Conservation (phyloP, 1,140 invertebrate species). For the Acromyrmex charruanus region DNA sequence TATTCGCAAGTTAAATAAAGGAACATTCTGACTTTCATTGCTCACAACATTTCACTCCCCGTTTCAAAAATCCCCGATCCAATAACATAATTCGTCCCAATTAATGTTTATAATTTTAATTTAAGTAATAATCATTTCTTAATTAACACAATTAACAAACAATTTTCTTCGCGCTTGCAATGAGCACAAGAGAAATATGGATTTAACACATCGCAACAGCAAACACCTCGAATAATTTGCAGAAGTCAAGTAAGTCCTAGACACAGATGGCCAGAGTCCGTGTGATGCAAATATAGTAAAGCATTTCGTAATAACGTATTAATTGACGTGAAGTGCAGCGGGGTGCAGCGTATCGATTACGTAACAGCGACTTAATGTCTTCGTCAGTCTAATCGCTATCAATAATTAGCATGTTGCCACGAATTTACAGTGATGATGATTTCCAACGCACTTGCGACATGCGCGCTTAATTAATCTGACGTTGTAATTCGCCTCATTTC, state of each 20-base stretch:
- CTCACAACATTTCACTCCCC: too few relatives aligned
- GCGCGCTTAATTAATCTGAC: constrained; percentile 9
- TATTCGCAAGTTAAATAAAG: too few relatives aligned
- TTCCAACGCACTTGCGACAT: constrained; percentile 24
- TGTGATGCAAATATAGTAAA: constrained; percentile 79
- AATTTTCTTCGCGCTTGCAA: constrained; percentile 26
- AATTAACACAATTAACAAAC: constrained; percentile 7
- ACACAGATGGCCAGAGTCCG: constrained; percentile 78
- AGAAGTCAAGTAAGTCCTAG: constrained; percentile 76
- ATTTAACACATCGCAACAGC: constrained; percentile 59
- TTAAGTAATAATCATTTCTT: neutral
- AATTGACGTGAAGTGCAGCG: constrained; percentile 71
- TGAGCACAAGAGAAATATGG: constrained; percentile 28
- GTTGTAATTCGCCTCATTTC: neutral
- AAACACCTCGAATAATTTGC: constrained; percentile 62
- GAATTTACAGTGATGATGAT: constrained; percentile 22
- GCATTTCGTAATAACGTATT: constrained; percentile 79
- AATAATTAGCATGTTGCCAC: constrained; percentile 46
- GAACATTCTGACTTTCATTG: too few relatives aligned
- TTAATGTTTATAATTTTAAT: neutral
- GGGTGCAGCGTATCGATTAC: constrained; percentile 59
- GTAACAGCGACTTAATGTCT: constrained; percentile 56
- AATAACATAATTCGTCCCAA: neutral
- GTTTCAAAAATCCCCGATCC: too few relatives aligned
- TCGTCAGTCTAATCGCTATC: constrained; percentile 46